Percentiles rank a stretch among this genome's conserved stretches.
Conservation (phyloP, 2,888 invertebrate species). For the Alcis repandata region DNA sequence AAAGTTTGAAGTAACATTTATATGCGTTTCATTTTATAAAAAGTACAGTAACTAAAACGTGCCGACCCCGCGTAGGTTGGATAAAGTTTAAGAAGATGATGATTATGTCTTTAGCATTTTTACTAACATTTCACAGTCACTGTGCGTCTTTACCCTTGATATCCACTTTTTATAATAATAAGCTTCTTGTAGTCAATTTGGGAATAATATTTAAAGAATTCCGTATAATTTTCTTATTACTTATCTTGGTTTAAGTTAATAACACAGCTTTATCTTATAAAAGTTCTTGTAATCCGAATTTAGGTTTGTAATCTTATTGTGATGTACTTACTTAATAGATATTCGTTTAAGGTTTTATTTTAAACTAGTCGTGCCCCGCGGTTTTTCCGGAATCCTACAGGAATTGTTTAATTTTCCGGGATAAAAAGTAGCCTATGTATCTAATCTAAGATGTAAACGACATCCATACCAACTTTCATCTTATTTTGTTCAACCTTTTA, state of each 20-base stretch:
- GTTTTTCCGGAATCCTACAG: too few relatives aligned
- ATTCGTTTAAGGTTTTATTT: conserved; percentile 19
- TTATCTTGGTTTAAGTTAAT: conserved; percentile 40
- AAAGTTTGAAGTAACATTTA: too few relatives aligned
- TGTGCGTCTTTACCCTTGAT: conserved; percentile 20
- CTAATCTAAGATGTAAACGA: too few relatives aligned
- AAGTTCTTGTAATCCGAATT: conserved; percentile 26
- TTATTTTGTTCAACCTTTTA: too few relatives aligned
- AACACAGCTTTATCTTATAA: conserved; percentile 36
- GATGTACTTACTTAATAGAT: conserved; percentile 14
- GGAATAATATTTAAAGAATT: conserved; percentile 32
- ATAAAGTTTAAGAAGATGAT: too few relatives aligned
- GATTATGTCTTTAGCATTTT: too few relatives aligned
- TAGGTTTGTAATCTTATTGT: conserved; percentile 30
- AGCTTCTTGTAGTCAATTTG: conserved; percentile 31
- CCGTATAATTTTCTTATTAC: conserved; percentile 41
- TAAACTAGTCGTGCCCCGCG: neutral
- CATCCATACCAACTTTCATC: too few relatives aligned
- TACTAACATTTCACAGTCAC: neutral
- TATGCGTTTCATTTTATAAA: too few relatives aligned
- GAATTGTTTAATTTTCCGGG: too few relatives aligned
- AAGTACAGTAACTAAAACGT: too few relatives aligned
- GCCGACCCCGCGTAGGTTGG: too few relatives aligned
- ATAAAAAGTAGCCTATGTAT: too few relatives aligned
- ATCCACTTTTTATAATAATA: conserved; percentile 34